A percentile compares a stretch with the other conserved stretches of the same genome.
phyloP scores from a whole-genome alignment of 2,888 invertebrate species.

The Conistra vaccinii region DNA sequence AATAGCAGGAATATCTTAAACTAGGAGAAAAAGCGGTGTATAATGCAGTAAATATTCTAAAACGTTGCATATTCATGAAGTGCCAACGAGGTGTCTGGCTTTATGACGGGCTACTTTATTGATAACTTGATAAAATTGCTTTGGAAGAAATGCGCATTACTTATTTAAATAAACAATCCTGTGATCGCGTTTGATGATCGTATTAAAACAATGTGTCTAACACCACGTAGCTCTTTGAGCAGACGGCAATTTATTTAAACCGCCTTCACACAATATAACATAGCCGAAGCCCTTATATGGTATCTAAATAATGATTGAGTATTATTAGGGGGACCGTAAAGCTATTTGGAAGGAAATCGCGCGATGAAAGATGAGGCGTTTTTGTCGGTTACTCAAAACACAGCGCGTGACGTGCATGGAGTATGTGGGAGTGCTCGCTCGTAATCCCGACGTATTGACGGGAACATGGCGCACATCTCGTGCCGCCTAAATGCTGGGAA shows the following conservation, averaged over 20 bases:
- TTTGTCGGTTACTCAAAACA: slow-evolving; percentile 78
- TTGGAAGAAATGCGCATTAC: slow-evolving; percentile 10
- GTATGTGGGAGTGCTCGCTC: slow-evolving; percentile 69
- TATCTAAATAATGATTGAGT: slow-evolving; percentile 75
- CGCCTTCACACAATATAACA: slow-evolving; percentile 19
- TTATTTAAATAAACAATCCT: slow-evolving; percentile 32
- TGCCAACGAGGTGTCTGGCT: slow-evolving; percentile 29
- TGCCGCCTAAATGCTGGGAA: slow-evolving; percentile 2
- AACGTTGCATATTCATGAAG: slow-evolving; percentile 50
- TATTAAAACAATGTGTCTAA: slow-evolving; percentile 20
- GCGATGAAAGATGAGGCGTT: slow-evolving; percentile 80
- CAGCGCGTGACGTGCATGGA: slow-evolving; percentile 80
- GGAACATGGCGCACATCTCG: slow-evolving; percentile 60
- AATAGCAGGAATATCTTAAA: slow-evolving; percentile 82
- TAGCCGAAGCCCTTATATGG: slow-evolving; percentile 19
- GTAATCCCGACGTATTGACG: slow-evolving; percentile 75
- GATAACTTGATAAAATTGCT: slow-evolving; percentile 29
- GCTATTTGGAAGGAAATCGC: slow-evolving; percentile 79
- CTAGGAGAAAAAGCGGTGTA: slow-evolving; percentile 51
- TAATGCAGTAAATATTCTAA: slow-evolving; percentile 59
- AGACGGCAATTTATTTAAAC: slow-evolving; percentile 35
- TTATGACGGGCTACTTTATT: slow-evolving; percentile 35
- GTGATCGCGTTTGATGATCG: slow-evolving; percentile 23
- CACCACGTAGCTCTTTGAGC: slow-evolving; percentile 6
- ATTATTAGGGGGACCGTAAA: slow-evolving; percentile 78